phyloP scores from a whole-genome alignment of 2,113 vertebrate genomes.

The Coracopsis vasa region DNA sequence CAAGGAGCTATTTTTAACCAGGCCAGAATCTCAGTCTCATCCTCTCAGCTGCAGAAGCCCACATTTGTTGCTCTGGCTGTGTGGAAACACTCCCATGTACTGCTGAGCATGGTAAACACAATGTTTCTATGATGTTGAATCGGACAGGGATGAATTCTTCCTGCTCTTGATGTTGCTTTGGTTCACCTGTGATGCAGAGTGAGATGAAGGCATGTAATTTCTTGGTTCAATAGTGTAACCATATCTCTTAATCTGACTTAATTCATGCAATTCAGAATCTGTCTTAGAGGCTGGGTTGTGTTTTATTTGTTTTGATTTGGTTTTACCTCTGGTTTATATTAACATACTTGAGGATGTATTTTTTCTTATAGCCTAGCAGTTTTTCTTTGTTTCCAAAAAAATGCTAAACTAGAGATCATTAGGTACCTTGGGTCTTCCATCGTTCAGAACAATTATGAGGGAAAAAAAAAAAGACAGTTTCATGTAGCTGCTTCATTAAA shows the following conservation, averaged over 20 bases:
- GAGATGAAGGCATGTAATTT: not conserved
- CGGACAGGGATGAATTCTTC: not conserved
- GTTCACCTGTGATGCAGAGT: not conserved
- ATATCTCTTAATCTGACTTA: not conserved
- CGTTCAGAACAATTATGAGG: not conserved
- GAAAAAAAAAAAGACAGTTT: not conserved
- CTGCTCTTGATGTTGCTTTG: not conserved
- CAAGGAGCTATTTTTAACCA: not conserved
- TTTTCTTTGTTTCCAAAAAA: not conserved
- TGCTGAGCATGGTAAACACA: not conserved
- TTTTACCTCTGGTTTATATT: not conserved
- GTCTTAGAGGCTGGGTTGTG: not conserved
- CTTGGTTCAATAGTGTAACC: not conserved
- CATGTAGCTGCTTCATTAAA: slow-evolving; percentile 2
- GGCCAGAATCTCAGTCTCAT: not conserved
- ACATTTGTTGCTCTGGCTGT: not conserved
- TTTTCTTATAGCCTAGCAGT: not conserved
- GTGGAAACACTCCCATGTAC: fast-evolving
- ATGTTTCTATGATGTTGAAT: not conserved
- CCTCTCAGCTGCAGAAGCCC: not conserved
- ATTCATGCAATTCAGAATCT: not conserved
- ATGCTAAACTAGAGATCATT: not conserved
- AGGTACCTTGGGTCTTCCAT: not conserved
- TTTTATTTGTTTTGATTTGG: not conserved
- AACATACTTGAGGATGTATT: not conserved